These are phyloP conservation scores for Acheta domesticus DNA, from an alignment of 2,888 invertebrate species.

Conservation along the genomic window DNA sequence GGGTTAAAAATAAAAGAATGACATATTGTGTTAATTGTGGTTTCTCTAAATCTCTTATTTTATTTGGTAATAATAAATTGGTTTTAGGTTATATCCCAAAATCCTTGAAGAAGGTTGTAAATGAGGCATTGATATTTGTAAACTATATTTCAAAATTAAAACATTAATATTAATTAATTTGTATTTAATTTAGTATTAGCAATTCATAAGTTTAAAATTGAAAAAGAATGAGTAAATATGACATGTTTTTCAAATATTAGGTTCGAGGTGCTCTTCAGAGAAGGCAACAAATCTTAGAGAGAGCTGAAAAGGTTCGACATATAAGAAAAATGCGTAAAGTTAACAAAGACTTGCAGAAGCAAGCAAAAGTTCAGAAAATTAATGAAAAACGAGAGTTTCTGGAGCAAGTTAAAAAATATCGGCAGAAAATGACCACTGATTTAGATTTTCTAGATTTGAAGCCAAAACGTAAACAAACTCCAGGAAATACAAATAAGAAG, in stretches of 20 bases:
- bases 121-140: too few species aligned
- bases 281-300: constrained; percentile 79
- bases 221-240: neutral
- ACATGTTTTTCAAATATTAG: constrained; percentile 40
- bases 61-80: too few species aligned
- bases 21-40: too few species aligned
- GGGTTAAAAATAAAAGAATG: too few species aligned
- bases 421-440: constrained; percentile 77
- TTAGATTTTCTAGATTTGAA: constrained; percentile 75
- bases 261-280: constrained; percentile 77
- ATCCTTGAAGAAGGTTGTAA: too few species aligned
- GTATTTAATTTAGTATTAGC: too few species aligned
- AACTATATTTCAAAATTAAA: too few species aligned
- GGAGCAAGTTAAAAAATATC: constrained; percentile 88
- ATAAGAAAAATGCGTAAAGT: constrained; percentile 88
- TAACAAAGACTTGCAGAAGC: constrained; percentile 83
- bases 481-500: constrained; percentile 22
- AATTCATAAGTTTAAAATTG: neutral
- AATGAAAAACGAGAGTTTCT: constrained; percentile 88
- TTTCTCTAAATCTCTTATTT: too few species aligned
- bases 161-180: too few species aligned
- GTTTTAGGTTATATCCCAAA: too few species aligned
- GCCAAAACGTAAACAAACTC: constrained; percentile 42
- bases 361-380: constrained; percentile 78
- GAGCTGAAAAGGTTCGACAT: constrained; percentile 86